Evolutionary conservation across 2,888 invertebrate genomes (phyloP).

Genomic region (Morpho achilles): DNA sequence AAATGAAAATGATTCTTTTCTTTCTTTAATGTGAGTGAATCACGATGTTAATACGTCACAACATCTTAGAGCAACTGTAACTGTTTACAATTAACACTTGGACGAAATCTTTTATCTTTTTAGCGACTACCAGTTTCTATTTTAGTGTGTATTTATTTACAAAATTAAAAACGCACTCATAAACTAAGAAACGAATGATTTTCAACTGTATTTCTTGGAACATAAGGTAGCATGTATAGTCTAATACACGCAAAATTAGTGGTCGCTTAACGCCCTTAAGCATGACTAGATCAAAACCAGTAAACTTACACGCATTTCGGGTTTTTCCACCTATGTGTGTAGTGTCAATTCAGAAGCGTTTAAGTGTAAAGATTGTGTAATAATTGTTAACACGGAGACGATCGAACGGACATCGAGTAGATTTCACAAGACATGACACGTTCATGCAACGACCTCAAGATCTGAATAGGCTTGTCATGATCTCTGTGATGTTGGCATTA

Average conservation of each 20-base stretch:
- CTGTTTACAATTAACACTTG: constrained; percentile 49
- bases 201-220: neutral
- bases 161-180: neutral
- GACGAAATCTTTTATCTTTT: constrained; percentile 58
- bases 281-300: neutral
- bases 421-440: neutral
- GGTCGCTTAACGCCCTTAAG: neutral
- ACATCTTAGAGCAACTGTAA: constrained; percentile 34
- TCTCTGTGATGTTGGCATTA: neutral
- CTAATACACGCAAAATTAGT: neutral
- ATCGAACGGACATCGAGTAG: neutral
- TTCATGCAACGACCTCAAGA: constrained; percentile 1
- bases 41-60: neutral
- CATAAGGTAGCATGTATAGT: neutral
- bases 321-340: constrained; percentile 1
- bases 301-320: neutral
- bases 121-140: constrained; percentile 9
- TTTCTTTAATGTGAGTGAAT: neutral
- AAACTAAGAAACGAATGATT: neutral
- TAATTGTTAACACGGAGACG: neutral
- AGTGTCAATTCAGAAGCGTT: neutral
- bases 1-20: no score
- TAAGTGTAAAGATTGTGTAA: neutral
- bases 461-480: constrained; percentile 4
- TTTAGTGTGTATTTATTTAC: constrained; percentile 3